phyloP scores from a whole-genome alignment of 30 jellyfish, hydroid and myxozoan species.

The Turritopsis rubra region DNA sequence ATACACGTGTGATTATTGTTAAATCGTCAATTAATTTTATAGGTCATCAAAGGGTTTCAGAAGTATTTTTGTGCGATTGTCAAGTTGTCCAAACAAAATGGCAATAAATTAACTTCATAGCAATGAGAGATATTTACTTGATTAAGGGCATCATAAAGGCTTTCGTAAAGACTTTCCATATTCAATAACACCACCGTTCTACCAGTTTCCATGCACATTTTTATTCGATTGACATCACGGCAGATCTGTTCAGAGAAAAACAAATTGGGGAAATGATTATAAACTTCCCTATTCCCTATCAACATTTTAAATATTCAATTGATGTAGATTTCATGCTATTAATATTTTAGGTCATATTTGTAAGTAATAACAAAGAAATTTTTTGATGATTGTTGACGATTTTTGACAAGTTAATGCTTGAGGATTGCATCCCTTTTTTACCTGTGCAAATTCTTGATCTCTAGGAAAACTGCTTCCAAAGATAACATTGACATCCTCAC shows the following conservation, averaged over 20 bases:
- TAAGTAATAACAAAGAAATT: too few species aligned
- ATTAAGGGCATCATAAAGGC: conserved; percentile 64
- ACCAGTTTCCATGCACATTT: conserved; percentile 86
- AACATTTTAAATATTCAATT: background rate
- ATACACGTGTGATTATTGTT: too few species aligned
- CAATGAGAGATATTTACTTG: conserved; percentile 31
- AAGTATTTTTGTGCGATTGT: too few species aligned
- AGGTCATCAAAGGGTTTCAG: too few species aligned
- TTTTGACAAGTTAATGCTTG: too few species aligned
- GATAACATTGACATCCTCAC: conserved; percentile 43
- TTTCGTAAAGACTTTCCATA: conserved; percentile 66
- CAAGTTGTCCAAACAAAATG: background rate
- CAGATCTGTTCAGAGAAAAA: conserved; percentile 35
- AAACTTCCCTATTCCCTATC: too few species aligned
- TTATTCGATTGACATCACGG: conserved; percentile 59
- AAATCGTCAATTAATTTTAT: too few species aligned
- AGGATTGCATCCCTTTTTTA: too few species aligned
- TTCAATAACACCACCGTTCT: conserved; percentile 52
- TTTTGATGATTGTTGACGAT: too few species aligned
- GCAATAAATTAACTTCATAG: background rate
- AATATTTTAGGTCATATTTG: too few species aligned
- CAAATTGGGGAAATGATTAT: background rate
- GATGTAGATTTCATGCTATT: too few species aligned
- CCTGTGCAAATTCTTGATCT: conserved; percentile 78
- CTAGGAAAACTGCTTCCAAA: conserved; percentile 76